Evolutionary conservation across 2,113 vertebrate genomes (phyloP).

Genomic region (Pteropus alecto): DNA sequence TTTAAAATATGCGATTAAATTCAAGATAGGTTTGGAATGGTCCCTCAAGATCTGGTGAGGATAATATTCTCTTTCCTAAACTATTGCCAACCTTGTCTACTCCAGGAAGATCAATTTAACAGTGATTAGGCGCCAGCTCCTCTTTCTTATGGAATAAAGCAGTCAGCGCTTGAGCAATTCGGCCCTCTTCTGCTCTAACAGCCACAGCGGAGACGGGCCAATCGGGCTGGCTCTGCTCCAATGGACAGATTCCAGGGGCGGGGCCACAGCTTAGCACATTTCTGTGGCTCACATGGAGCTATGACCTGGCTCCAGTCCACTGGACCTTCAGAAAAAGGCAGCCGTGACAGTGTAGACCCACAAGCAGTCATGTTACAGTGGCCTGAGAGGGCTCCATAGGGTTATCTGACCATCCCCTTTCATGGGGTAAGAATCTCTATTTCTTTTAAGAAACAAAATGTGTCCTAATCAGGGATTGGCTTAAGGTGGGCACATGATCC

Average conservation of each 20-base stretch:
- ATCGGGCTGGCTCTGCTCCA: neutral
- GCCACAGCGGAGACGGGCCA: neutral
- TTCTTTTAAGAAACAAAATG: neutral
- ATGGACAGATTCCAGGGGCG: neutral
- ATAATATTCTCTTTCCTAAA: neutral
- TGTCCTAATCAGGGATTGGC: constrained; percentile 81
- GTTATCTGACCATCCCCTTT: neutral
- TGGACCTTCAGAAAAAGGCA: neutral
- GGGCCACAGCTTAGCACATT: neutral
- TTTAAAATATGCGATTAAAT: neutral
- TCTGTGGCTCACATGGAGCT: too few species aligned
- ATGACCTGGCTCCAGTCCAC: neutral
- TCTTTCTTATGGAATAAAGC: neutral
- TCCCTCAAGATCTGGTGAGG: neutral
- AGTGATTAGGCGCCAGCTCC: neutral
- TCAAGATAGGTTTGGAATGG: neutral
- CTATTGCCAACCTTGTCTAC: neutral
- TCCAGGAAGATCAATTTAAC: neutral
- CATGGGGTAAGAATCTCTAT: neutral
- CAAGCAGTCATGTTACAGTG: neutral
- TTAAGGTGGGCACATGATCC: constrained; percentile 88
- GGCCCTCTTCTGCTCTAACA: neutral
- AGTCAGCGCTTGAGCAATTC: neutral
- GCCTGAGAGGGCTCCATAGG: neutral
- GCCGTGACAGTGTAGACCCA: neutral